These are phyloP conservation scores for Zeuzera pyrina DNA, from an alignment of 2,888 invertebrate species.

Conservation along the genomic window DNA sequence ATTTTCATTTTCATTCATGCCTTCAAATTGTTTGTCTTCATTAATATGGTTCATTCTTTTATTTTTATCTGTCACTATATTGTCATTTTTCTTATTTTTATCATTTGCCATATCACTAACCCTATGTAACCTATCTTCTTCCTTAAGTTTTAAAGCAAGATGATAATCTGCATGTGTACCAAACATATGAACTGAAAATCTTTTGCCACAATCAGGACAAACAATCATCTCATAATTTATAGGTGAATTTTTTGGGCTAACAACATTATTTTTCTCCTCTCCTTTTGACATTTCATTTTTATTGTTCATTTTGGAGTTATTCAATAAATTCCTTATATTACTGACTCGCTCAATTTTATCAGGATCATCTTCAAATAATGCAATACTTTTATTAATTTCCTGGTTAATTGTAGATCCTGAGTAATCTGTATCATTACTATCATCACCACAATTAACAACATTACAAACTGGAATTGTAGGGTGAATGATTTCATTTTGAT, in stretches of 20 bases:
- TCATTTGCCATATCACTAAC: too few relatives aligned
- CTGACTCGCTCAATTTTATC: constrained; percentile 37
- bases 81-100: neutral
- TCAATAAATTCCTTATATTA: constrained; percentile 37
- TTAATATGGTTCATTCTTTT: too few relatives aligned
- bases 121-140: too few relatives aligned
- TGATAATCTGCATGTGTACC: too few relatives aligned
- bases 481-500: constrained; percentile 12
- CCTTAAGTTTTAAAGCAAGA: too few relatives aligned
- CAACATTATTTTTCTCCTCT: constrained; percentile 3
- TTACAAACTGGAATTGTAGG: constrained; percentile 36
- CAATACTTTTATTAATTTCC: constrained; percentile 63
- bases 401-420: constrained; percentile 60
- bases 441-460: constrained; percentile 37
- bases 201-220: too few relatives aligned
- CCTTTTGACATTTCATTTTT: neutral
- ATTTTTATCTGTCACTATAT: neutral
- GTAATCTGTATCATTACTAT: constrained; percentile 52
- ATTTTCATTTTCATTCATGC: too few relatives aligned
- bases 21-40: too few relatives aligned
- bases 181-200: too few relatives aligned
- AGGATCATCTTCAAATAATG: constrained; percentile 54
- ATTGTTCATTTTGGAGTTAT: neutral
- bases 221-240: too few relatives aligned
- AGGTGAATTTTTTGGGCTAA: constrained; percentile 9